Conservation (phyloP, 2,113 vertebrate species). For the Centropus unirufus region DNA sequence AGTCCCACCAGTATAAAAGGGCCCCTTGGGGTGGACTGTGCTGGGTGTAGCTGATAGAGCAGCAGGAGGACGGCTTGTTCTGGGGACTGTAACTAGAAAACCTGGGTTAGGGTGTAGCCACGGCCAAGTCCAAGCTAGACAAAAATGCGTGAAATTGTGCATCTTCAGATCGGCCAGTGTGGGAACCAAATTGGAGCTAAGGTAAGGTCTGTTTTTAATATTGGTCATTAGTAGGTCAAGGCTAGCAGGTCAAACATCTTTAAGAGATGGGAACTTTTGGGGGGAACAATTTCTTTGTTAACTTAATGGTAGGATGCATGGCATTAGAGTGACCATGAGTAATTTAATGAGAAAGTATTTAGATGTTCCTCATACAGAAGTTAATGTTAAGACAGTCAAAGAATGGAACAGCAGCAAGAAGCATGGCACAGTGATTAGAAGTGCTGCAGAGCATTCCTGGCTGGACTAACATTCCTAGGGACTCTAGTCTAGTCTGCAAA, state of each 20-base stretch:
- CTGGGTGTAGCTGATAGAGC: slow-evolving; percentile 8
- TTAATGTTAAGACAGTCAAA: not conserved
- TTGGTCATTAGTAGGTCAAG: not conserved
- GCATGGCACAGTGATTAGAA: not conserved
- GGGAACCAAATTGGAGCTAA: slow-evolving; percentile 98
- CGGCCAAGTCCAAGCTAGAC: not conserved
- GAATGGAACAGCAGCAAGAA: not conserved
- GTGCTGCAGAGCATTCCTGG: not conserved
- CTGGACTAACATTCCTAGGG: not conserved
- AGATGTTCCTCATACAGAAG: not conserved
- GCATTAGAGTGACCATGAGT: not conserved
- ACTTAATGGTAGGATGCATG: not conserved
- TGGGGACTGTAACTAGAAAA: not conserved
- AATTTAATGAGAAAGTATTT: not conserved
- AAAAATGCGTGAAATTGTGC: slow-evolving; percentile 96
- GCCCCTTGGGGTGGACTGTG: not conserved
- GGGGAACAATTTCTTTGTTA: not conserved
- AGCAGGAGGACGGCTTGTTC: not conserved
- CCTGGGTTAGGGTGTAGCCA: not conserved
- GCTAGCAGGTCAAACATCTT: not conserved
- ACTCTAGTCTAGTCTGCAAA: not conserved
- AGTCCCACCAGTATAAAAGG: slow-evolving; percentile 1
- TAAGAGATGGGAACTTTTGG: accelerated
- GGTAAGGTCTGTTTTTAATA: slow-evolving; percentile 73
- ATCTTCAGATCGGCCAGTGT: slow-evolving; percentile 97